Evolutionary conservation across 2,113 vertebrate genomes (phyloP).

Genomic region (Porphyrio hochstetteri): DNA sequence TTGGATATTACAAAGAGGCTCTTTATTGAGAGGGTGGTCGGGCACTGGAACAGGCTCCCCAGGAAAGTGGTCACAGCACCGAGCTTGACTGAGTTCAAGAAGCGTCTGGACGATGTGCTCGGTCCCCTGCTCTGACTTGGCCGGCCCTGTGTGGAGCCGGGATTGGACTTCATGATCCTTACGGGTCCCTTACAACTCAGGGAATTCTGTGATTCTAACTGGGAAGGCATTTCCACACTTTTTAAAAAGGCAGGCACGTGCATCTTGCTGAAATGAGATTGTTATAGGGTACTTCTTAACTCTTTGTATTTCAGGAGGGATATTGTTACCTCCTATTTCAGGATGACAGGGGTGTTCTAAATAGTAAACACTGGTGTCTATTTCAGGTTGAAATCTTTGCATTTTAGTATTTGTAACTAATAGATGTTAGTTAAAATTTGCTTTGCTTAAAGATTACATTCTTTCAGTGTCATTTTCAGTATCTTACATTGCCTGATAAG

Average conservation of each 20-base stretch:
- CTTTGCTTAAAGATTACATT: neutral
- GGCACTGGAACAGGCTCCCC: too few species aligned
- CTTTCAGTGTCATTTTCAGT: neutral
- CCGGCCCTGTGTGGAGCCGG: too few species aligned
- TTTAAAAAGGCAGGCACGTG: rapidly evolving
- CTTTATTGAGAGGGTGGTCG: too few species aligned
- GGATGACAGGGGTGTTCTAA: neutral
- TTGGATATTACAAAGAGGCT: too few species aligned
- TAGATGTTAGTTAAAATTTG: neutral
- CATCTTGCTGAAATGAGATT: neutral
- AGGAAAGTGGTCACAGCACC: too few species aligned
- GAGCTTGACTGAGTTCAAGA: too few species aligned
- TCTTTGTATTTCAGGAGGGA: neutral
- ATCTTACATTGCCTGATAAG: neutral
- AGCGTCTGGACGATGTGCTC: too few species aligned
- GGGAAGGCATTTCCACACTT: neutral
- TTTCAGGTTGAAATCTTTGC: neutral
- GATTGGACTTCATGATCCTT: too few species aligned
- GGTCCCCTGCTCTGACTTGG: too few species aligned
- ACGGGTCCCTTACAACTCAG: too few species aligned
- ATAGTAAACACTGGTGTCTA: neutral
- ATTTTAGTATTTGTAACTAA: neutral
- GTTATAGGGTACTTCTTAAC: neutral
- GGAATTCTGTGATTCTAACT: neutral
- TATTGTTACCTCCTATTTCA: neutral